These are phyloP conservation scores for Diplazon laetatorius DNA, from an alignment of 2,888 invertebrate species.

Conservation along the genomic window DNA sequence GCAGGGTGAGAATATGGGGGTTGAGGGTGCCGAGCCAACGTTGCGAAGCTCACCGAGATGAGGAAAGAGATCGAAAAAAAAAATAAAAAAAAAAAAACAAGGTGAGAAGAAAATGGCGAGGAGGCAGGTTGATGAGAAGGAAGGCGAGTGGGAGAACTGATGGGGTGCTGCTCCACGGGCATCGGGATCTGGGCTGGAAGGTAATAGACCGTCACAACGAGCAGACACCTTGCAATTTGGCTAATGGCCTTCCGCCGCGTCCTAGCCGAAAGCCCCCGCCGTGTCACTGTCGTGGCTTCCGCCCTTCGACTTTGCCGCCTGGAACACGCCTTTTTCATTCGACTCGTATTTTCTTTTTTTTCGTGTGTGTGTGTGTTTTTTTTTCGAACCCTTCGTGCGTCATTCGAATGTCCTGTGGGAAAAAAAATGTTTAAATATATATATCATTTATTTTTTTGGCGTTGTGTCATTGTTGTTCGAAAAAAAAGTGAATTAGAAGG, in stretches of 20 bases:
- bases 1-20: neutral
- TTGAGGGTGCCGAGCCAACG: conserved; percentile 1
- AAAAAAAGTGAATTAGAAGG: neutral
- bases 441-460: no score
- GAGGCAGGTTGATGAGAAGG: conserved; percentile 36
- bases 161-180: conserved; percentile 28
- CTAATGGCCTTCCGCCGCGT: conserved; percentile 77
- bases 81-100: conserved; percentile 11
- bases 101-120: neutral
- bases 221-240: conserved; percentile 80
- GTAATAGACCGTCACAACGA: conserved; percentile 80
- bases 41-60: neutral
- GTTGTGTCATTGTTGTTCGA: no score
- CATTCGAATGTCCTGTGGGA: neutral
- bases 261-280: conserved; percentile 51
- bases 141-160: conserved; percentile 38
- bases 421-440: neutral
- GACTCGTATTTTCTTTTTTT: conserved; percentile 3
- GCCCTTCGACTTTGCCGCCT: conserved; percentile 23
- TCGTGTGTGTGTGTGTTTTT: no score
- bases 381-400: conserved; percentile 28
- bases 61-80: conserved; percentile 23
- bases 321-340: conserved; percentile 36
- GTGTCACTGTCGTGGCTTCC: conserved; percentile 49
- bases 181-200: conserved; percentile 69